Percentiles rank a stretch among this genome's conserved stretches.
phyloP scores from a whole-genome alignment of 2,888 invertebrate genomes.

The Biston stratarius region DNA sequence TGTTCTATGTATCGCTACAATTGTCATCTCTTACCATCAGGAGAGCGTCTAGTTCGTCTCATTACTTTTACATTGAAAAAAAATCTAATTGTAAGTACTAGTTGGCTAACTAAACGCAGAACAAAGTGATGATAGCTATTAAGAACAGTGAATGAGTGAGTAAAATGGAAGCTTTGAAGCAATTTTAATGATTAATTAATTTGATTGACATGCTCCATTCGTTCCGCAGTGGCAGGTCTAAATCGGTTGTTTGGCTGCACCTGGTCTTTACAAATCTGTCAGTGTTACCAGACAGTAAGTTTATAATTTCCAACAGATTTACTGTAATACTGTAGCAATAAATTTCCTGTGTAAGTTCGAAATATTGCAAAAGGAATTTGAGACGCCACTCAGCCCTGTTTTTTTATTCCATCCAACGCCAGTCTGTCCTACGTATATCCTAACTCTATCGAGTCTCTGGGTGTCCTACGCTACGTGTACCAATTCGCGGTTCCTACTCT shows the following conservation, averaged over 20 bases:
- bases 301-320: not conserved
- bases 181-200: constrained; percentile 80
- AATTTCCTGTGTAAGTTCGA: not conserved
- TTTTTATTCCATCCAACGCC: not conserved
- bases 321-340: not conserved
- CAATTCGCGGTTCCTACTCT: too few species aligned
- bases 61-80: too few species aligned
- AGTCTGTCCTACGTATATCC: too few species aligned
- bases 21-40: too few species aligned
- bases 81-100: not conserved
- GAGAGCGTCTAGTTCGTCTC: too few species aligned
- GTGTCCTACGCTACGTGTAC: too few species aligned
- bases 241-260: constrained; percentile 67
- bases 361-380: too few species aligned
- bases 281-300: constrained; percentile 14
- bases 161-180: constrained; percentile 63
- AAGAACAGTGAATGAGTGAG: constrained; percentile 29
- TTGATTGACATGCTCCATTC: constrained; percentile 79
- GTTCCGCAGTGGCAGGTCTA: constrained; percentile 76
- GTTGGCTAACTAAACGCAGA: not conserved
- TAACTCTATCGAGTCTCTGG: too few species aligned
- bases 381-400: too few species aligned
- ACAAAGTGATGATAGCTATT: constrained; percentile 7
- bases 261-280: constrained; percentile 64
- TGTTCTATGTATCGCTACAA: too few species aligned